Conservation (phyloP, 1,140 invertebrate species). For the Drosophila pruinosa region DNA sequence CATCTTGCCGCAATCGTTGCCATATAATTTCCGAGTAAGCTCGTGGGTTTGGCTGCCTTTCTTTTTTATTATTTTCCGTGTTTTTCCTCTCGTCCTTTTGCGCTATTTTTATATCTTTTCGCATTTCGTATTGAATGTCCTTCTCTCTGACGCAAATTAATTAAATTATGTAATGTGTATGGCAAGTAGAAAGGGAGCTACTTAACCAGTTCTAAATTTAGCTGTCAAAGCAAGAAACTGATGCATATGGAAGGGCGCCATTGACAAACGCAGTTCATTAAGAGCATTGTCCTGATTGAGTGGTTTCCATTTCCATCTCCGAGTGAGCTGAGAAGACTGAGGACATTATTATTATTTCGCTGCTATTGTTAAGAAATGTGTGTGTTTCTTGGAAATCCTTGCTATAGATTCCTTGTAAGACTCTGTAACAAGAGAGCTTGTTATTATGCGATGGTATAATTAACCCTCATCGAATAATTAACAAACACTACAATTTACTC, state of each 20-base stretch:
- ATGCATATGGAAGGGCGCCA: neutral
- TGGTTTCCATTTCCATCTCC: neutral
- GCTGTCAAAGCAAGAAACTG: conserved; percentile 5
- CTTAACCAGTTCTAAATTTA: conserved; percentile 69
- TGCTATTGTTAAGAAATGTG: neutral
- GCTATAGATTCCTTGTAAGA: neutral
- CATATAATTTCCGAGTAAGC: conserved; percentile 31
- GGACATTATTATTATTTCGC: neutral
- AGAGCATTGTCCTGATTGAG: neutral
- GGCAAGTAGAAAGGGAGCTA: neutral
- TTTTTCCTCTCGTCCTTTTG: neutral
- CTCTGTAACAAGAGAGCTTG: too few relatives aligned
- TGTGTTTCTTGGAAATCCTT: neutral
- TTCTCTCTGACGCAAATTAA: conserved; percentile 76
- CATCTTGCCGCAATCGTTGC: neutral
- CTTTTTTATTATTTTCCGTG: neutral
- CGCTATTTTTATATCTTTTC: conserved; percentile 54
- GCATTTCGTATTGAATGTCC: conserved; percentile 71
- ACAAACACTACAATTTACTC: too few relatives aligned
- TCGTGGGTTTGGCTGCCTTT: conserved; percentile 28
- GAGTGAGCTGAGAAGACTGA: neutral
- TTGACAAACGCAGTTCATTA: conserved; percentile 16
- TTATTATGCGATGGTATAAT: too few relatives aligned
- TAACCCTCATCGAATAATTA: too few relatives aligned
- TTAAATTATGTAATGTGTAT: conserved; percentile 63